phyloP scores from a whole-genome alignment of 1,140 invertebrate species.

The Caerostris darwini region DNA sequence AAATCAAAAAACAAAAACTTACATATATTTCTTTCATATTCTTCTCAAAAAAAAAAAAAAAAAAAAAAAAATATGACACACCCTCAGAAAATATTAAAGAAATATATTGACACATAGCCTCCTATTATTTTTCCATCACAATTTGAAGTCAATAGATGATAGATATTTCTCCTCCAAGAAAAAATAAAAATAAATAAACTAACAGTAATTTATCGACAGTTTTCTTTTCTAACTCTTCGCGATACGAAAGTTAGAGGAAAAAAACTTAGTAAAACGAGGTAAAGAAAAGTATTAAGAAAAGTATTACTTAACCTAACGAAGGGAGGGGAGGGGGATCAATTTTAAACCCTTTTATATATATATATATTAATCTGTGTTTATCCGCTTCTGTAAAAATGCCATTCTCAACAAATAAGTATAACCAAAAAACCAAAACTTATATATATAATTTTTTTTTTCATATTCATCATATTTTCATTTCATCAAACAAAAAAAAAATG shows the following conservation, averaged over 20 bases:
- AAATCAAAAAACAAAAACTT: too few species aligned
- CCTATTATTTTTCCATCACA: slow-evolving; percentile 31
- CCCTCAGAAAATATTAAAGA: not conserved
- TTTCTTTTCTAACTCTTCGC: slow-evolving; percentile 20
- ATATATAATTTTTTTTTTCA: too few species aligned
- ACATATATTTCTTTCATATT: too few species aligned
- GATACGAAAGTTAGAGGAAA: not conserved
- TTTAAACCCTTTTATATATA: too few species aligned
- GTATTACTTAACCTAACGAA: slow-evolving; percentile 8
- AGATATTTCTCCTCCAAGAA: not conserved
- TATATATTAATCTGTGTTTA: too few species aligned
- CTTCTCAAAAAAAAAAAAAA: too few species aligned
- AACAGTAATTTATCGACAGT: slow-evolving; percentile 1
- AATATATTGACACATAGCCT: not conserved
- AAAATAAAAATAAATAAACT: too few species aligned
- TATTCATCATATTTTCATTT: not conserved
- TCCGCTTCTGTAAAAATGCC: too few species aligned
- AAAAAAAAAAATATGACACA: not conserved
- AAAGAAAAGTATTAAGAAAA: not conserved
- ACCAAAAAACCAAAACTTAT: too few species aligned
- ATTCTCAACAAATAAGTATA: too few species aligned
- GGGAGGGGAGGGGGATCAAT: not conserved
- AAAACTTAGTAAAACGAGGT: not conserved
- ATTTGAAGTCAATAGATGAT: slow-evolving; percentile 26
- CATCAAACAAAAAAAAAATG: too few species aligned